phyloP scores from a whole-genome alignment of 2,797 vertebrate species.

The Neosalanx taihuensis region DNA sequence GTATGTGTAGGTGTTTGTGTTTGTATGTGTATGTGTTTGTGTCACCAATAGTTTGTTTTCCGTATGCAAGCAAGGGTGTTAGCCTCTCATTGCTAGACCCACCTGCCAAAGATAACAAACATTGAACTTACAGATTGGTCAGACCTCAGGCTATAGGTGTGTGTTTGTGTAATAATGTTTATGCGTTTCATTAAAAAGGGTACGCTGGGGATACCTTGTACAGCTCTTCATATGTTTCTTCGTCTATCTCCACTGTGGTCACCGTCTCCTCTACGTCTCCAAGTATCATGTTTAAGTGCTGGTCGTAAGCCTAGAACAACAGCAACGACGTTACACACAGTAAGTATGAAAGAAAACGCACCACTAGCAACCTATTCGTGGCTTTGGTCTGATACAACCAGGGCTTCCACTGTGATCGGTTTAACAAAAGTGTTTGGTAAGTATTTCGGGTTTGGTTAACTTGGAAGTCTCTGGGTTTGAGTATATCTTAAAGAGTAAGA shows the following conservation, averaged over 20 bases:
- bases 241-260: slow-evolving; percentile 97
- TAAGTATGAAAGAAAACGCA: background rate
- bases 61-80: too few relatives aligned
- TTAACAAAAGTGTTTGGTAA: too few relatives aligned
- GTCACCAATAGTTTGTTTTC: background rate
- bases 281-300: slow-evolving; percentile 98
- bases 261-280: slow-evolving; percentile 98
- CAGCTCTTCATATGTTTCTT: slow-evolving; percentile 98
- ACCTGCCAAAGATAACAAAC: too few relatives aligned
- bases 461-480: too few relatives aligned
- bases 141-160: background rate
- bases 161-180: background rate
- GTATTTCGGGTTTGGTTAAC: too few relatives aligned
- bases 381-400: background rate
- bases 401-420: too few relatives aligned
- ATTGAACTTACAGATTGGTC: too few relatives aligned
- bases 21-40: background rate
- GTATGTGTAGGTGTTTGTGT: too few relatives aligned
- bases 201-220: slow-evolving; percentile 81
- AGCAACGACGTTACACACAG: background rate
- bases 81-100: too few relatives aligned
- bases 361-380: background rate
- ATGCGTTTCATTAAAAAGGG: background rate
- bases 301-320: slow-evolving; percentile 88
- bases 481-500: too few relatives aligned